Conservation (phyloP, 2,888 invertebrate genomes). For the Phasia obesa region DNA sequence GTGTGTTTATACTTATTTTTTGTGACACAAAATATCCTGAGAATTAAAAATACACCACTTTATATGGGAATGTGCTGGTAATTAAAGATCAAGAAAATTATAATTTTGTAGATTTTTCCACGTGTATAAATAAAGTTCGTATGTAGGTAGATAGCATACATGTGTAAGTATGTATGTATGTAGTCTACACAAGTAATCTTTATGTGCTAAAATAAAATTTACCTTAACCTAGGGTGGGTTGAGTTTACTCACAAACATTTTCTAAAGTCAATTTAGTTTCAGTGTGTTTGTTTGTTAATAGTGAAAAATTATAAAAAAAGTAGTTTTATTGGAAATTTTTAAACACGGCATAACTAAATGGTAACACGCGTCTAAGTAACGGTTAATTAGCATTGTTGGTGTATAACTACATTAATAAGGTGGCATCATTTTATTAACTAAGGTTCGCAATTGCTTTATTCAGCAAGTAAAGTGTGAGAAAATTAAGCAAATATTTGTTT, state of each 20-base stretch:
- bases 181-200: background rate
- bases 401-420: background rate
- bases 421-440: background rate
- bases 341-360: constrained; percentile 58
- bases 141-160: no score
- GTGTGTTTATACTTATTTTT: background rate
- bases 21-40: background rate
- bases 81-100: constrained; percentile 50
- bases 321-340: constrained; percentile 33
- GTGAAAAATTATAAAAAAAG: constrained; percentile 1
- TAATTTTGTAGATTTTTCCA: constrained; percentile 13
- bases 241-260: constrained; percentile 22
- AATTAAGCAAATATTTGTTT: constrained; percentile 60
- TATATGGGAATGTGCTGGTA: constrained; percentile 30
- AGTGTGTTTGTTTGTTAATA: constrained; percentile 24
- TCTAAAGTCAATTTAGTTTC: constrained; percentile 49
- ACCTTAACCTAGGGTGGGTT: constrained; percentile 36
- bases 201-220: background rate
- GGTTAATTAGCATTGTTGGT: constrained; percentile 64
- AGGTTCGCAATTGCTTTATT: background rate
- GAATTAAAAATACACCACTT: constrained; percentile 14
- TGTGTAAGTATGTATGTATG: background rate
- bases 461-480: constrained; percentile 39
- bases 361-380: constrained; percentile 61
- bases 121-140: background rate